Base-by-base conservation (phyloP, 2,113 vertebrate genomes). In the Murina feae region DNA sequence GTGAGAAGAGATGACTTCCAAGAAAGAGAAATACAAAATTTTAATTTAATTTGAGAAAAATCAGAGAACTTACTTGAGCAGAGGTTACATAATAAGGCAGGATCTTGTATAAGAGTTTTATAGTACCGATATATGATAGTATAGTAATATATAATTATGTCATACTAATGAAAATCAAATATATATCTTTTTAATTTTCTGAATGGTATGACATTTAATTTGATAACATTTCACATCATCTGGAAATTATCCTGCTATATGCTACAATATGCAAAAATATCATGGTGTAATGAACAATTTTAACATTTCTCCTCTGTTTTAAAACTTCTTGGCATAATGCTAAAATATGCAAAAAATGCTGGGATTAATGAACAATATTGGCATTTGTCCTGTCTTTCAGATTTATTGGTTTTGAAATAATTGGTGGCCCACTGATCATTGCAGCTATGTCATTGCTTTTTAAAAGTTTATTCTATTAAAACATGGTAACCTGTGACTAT, bases 41-140 rank as follows among this genome's bases (percentile, higher is more conserved):
- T 95, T 65, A 69, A 69, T 37, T 69, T 90, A 37, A 60, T 39
- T 90, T 95, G 42, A 63, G 10, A 78, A 90, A 93, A 72, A 4
- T 63, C 10, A 12, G 20, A 79, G 10, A 81, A 76, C 2, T 76
- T 16, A 66, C 69, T 75, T 91, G 86, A 66, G 80, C 5, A 60
- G 21, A 87, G 58, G 7, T 32, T 16, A 91, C 58, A 18, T 51
- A n/a, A 32, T 32, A 21, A 39, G 3, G 4, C 14, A 69, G 17
- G 53, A 1, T 10, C 30, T 85, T 86, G 2, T 75, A 9, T 69
- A 42, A 79, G 2, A 28, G 12, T 85, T 88, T 58, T 37, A 47
- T 81, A 86, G 72, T 55, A 21, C 2, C 8, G 35, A 53, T 49
- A 79, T 30, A 25, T 39, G 76, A 32, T 81, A 35, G 14, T 37